These are phyloP conservation scores for Crambe crambe DNA, from an alignment of 37 sponge, comb jelly and placozoan genomes.

Conservation along the genomic window DNA sequence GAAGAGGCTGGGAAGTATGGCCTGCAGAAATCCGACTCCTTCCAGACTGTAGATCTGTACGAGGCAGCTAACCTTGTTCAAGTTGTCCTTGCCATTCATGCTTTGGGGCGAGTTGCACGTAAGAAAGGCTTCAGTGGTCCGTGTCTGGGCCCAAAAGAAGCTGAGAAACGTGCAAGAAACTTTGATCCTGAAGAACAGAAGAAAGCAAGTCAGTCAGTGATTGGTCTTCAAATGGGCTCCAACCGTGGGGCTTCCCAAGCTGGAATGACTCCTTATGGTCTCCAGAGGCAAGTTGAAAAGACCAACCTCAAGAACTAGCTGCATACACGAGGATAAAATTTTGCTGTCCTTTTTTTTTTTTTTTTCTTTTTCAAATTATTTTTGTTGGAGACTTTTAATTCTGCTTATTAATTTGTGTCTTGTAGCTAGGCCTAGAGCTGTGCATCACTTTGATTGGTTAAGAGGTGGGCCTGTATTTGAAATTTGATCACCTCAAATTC, in stretches of 20 bases:
- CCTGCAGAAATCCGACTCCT: constrained; percentile 69
- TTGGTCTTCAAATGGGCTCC: constrained; percentile 92
- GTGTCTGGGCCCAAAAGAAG: constrained; percentile 83
- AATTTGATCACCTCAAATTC: too few species aligned
- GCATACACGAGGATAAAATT: not conserved
- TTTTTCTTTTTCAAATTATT: too few species aligned
- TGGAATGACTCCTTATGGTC: constrained; percentile 81
- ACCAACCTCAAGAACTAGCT: constrained; percentile 10
- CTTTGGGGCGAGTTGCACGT: constrained; percentile 70
- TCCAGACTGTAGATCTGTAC: constrained; percentile 96
- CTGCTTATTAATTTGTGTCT: not conserved
- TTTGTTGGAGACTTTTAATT: too few species aligned
- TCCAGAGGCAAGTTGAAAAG: constrained; percentile 48
- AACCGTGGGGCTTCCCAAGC: constrained; percentile 91
- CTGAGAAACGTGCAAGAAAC: constrained; percentile 53
- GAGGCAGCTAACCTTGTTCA: constrained; percentile 91
- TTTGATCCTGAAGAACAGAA: constrained; percentile 68
- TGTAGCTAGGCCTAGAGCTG: too few species aligned
- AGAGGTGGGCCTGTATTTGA: too few species aligned
- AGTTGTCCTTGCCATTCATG: constrained; percentile 58
- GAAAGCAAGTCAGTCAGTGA: constrained; percentile 61
- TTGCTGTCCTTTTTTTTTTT: not conserved
- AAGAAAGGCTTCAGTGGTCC: constrained; percentile 26
- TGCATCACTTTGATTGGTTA: too few species aligned
- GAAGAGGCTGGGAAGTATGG: constrained; percentile 64